Evolutionary conservation across 2,113 vertebrate species (phyloP).

Genomic region (Gavia stellata): DNA sequence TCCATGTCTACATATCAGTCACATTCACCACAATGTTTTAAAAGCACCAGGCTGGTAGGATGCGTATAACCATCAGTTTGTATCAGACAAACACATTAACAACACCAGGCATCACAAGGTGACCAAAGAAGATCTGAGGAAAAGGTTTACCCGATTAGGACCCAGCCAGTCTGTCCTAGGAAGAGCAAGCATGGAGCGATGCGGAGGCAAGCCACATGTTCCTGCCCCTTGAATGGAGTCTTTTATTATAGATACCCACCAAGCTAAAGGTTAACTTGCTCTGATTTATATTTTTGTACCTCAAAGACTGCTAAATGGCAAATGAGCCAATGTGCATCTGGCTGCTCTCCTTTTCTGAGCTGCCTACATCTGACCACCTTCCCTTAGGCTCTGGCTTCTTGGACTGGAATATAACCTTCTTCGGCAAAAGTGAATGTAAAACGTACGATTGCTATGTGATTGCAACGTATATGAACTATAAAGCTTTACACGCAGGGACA

Average conservation of each 20-base stretch:
- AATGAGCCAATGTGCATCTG: background rate
- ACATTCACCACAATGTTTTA: background rate
- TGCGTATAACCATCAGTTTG: background rate
- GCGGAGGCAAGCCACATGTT: background rate
- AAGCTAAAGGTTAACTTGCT: background rate
- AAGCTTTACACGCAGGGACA: background rate
- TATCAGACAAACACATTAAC: background rate
- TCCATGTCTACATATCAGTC: background rate
- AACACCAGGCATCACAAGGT: background rate
- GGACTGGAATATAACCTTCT: background rate
- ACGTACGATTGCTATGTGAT: rapidly evolving
- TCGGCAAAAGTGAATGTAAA: background rate
- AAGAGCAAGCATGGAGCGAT: rapidly evolving
- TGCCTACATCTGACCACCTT: background rate
- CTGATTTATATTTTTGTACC: background rate
- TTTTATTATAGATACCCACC: background rate
- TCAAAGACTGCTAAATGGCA: background rate
- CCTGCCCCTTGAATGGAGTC: background rate
- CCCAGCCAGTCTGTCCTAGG: background rate
- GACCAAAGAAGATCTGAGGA: background rate
- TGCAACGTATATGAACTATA: background rate
- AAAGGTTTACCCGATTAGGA: background rate
- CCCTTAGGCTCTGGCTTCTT: background rate
- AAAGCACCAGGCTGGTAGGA: background rate
- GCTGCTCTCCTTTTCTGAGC: background rate